phyloP scores from a whole-genome alignment of 2,888 invertebrate species.

The Xanthia icteritia region DNA sequence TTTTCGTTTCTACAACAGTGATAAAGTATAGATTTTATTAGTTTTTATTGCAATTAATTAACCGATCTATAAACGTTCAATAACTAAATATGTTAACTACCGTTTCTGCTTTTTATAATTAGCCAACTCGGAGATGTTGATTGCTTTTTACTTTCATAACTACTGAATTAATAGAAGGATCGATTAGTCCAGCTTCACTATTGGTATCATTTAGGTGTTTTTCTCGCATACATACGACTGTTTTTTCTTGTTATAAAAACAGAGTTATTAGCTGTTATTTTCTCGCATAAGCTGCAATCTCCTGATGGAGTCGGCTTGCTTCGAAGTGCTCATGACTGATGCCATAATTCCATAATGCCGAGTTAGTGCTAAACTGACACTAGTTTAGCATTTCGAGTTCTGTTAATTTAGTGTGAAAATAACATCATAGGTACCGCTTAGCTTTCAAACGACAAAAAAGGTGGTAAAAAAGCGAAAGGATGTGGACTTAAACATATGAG shows the following conservation, averaged over 20 bases:
- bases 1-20: constrained; percentile 73
- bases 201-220: constrained; percentile 53
- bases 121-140: constrained; percentile 62
- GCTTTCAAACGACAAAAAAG: constrained; percentile 46
- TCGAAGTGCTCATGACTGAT: constrained; percentile 46
- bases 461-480: constrained; percentile 54
- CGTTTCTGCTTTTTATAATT: constrained; percentile 71
- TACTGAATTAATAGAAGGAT: constrained; percentile 64
- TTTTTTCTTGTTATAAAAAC: constrained; percentile 45
- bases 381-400: constrained; percentile 35
- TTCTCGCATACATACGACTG: constrained; percentile 33
- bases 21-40: constrained; percentile 75
- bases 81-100: constrained; percentile 69
- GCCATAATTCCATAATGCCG: constrained; percentile 43
- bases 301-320: constrained; percentile 35
- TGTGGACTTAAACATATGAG: constrained; percentile 51
- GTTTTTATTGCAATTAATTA: constrained; percentile 74
- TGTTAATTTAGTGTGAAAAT: constrained; percentile 56
- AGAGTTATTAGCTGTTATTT: constrained; percentile 59
- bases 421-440: constrained; percentile 35
- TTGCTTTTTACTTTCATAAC: constrained; percentile 68
- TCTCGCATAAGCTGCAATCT: constrained; percentile 42
- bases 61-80: constrained; percentile 70
- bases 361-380: constrained; percentile 32
- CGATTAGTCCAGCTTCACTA: constrained; percentile 58